A percentile compares a stretch with the other conserved stretches of the same genome.
Conservation (phyloP, 2,888 invertebrate species). For the Chrysopilus asiliformis region DNA sequence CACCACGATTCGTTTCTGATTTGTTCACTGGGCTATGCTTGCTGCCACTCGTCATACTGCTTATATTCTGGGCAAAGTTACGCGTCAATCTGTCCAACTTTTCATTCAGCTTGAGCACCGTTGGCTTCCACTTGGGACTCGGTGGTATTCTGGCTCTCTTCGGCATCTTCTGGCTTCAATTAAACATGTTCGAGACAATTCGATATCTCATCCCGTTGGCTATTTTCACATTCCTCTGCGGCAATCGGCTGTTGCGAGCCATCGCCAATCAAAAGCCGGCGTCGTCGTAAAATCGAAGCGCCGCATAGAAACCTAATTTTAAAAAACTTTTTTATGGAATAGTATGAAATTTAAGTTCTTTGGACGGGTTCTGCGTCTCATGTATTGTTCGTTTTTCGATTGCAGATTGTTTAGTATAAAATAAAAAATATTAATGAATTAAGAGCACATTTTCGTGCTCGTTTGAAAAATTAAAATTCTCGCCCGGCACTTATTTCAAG, state of each 20-base stretch:
- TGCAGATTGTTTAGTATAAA: no score
- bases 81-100: constrained; percentile 78
- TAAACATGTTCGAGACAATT: constrained; percentile 93
- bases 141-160: constrained; percentile 84
- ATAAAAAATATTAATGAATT: no score
- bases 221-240: constrained; percentile 81
- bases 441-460: no score
- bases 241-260: constrained; percentile 77
- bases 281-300: no score
- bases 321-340: no score
- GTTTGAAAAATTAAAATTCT: no score
- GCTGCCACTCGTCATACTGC: constrained; percentile 67
- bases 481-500: no score
- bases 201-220: constrained; percentile 78
- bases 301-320: no score
- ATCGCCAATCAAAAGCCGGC: constrained; percentile 41
- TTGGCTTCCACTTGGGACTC: constrained; percentile 81
- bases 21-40: constrained; percentile 76
- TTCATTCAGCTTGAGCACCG: constrained; percentile 60
- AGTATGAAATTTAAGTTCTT: no score
- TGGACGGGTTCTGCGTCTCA: no score
- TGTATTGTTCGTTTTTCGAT: no score
- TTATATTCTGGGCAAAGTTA: constrained; percentile 74
- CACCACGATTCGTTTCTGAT: constrained; percentile 75
- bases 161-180: constrained; percentile 78